Evolutionary conservation across 2,888 invertebrate species (phyloP).

Genomic region (Melangyna quadrimaculata): DNA sequence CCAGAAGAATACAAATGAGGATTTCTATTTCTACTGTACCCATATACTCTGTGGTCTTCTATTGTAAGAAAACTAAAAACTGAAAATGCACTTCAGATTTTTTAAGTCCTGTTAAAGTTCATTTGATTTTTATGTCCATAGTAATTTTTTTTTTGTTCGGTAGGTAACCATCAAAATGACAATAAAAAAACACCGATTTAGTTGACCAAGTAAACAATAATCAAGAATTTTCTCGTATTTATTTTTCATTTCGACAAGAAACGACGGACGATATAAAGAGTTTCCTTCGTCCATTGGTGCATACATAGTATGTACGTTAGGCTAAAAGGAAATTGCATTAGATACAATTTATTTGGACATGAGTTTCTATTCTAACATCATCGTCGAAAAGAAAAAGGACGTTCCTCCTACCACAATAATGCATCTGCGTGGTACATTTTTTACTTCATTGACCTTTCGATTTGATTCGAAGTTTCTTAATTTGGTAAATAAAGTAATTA

Average conservation of each 20-base stretch:
- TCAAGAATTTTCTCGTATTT: conserved; percentile 41
- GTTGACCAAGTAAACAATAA: conserved; percentile 48
- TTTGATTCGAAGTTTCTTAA: background rate
- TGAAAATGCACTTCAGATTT: conserved; percentile 7
- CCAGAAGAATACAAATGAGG: conserved; percentile 55
- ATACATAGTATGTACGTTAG: background rate
- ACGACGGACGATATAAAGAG: background rate
- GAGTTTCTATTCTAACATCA: background rate
- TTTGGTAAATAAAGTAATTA: background rate
- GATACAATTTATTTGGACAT: conserved; percentile 6
- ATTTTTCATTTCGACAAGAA: conserved; percentile 24
- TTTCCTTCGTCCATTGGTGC: background rate
- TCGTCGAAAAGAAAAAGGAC: background rate
- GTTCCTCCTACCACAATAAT: background rate
- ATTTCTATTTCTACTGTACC: too few species aligned
- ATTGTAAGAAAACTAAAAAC: background rate
- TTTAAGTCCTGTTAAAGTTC: background rate
- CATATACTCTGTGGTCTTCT: conserved; percentile 1
- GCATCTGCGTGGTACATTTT: background rate
- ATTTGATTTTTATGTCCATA: conserved; percentile 27
- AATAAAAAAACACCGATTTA: conserved; percentile 16
- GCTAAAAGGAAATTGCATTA: conserved; percentile 10
- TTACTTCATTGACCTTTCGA: background rate
- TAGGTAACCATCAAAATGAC: background rate
- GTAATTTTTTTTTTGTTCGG: background rate